A percentile compares a stretch with the other conserved stretches of the same genome.
These are phyloP conservation scores for Gymnothorax reevesii DNA, from an alignment of 2,797 vertebrate species.

Conservation along the genomic window DNA sequence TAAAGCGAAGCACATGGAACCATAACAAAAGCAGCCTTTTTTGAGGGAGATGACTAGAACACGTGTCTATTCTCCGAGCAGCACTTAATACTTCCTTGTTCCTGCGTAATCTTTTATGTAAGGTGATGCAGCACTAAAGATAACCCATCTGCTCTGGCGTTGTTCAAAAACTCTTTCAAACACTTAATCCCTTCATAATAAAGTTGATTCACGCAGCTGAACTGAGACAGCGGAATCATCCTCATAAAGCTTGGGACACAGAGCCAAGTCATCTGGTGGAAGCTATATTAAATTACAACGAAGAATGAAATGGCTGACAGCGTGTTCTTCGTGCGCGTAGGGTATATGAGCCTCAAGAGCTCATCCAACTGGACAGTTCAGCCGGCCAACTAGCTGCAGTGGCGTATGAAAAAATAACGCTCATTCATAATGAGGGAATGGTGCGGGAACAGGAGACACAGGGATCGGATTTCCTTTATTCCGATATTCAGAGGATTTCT, in stretches of 20 bases:
- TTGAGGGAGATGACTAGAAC: not conserved
- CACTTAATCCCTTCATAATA: conserved; percentile 65
- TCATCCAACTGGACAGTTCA: not conserved
- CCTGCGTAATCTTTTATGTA: not conserved
- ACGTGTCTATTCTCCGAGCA: not conserved
- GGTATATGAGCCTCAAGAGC: conserved; percentile 24
- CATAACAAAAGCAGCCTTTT: conserved; percentile 32
- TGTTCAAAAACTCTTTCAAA: conserved; percentile 56
- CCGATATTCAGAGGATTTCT: not conserved
- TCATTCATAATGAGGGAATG: conserved; percentile 31
- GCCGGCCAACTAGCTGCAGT: conserved; percentile 23
- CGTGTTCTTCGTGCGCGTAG: conserved; percentile 43
- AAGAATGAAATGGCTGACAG: conserved; percentile 68
- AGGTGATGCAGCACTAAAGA: conserved; percentile 42
- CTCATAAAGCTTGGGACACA: not conserved
- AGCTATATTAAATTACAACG: conserved; percentile 71
- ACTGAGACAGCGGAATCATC: not conserved
- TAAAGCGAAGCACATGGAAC: conserved; percentile 26
- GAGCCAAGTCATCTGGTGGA: conserved; percentile 65
- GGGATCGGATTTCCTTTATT: conserved; percentile 66
- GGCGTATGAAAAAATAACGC: conserved; percentile 25
- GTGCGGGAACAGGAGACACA: conserved; percentile 53
- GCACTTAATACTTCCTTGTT: not conserved
- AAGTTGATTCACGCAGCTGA: conserved; percentile 62
- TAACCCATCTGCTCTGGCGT: conserved; percentile 71